Evolutionary conservation across 2,113 vertebrate genomes (phyloP).

Genomic region (Egretta garzetta): DNA sequence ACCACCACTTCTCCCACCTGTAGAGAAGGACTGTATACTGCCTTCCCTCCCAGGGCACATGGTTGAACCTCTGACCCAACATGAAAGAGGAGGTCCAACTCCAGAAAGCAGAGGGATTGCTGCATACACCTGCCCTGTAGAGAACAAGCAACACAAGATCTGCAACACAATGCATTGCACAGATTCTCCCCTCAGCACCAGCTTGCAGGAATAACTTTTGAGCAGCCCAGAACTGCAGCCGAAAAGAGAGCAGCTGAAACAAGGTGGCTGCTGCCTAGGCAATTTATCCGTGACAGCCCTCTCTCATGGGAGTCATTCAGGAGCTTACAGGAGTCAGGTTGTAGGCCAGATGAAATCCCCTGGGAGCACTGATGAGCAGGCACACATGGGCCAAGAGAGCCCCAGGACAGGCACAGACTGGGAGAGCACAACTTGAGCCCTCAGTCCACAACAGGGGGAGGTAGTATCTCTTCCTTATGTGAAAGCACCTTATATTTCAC

Average conservation of each 20-base stretch:
- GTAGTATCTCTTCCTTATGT: not conserved
- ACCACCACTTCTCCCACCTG: not conserved
- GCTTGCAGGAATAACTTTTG: not conserved
- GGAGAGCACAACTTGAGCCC: not conserved
- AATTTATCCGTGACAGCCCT: not conserved
- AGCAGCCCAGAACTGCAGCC: not conserved
- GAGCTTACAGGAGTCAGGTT: not conserved
- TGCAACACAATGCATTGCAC: no score
- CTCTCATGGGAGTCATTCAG: not conserved
- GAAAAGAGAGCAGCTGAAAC: not conserved
- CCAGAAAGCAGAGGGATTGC: not conserved
- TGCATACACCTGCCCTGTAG: not conserved
- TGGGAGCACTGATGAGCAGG: not conserved
- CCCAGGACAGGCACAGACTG: rapidly evolving
- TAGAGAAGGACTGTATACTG: not conserved
- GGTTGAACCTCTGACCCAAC: not conserved
- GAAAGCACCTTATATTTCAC: not conserved
- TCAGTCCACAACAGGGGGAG: not conserved
- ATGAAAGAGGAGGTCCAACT: not conserved
- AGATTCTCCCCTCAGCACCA: not conserved
- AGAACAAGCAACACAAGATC: not conserved
- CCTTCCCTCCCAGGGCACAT: not conserved
- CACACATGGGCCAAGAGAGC: not conserved
- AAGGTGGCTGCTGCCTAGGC: not conserved
- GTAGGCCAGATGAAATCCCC: not conserved